These are phyloP conservation scores for Mastomys natalensis DNA, from an alignment of 2,113 vertebrate species.

Conservation along the genomic window DNA sequence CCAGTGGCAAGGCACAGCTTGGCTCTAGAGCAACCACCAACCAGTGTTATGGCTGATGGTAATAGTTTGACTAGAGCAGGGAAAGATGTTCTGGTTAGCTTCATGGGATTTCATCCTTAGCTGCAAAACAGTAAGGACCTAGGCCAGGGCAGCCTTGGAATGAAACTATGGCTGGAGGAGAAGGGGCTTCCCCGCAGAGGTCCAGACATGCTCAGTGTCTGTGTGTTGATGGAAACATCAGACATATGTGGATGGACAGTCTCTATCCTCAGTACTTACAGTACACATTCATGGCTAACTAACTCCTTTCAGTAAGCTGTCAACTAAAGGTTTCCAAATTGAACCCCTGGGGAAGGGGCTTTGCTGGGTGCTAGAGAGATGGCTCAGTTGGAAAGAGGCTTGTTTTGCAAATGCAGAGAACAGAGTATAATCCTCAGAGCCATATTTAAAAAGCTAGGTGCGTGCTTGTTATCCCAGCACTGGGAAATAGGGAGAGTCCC, in stretches of 20 bases:
- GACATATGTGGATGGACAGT: accelerated
- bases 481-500: background rate
- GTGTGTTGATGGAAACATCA: accelerated
- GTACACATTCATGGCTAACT: background rate
- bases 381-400: background rate
- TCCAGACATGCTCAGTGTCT: background rate
- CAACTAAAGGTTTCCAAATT: background rate
- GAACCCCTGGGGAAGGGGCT: accelerated
- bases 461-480: background rate
- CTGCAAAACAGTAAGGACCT: background rate
- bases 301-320: background rate
- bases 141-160: background rate
- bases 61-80: background rate
- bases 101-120: background rate
- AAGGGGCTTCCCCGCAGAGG: too few relatives aligned
- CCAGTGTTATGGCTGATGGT: too few relatives aligned
- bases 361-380: background rate
- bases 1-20: accelerated
- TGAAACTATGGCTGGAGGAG: accelerated
- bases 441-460: background rate
- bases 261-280: background rate
- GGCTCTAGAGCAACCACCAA: background rate
- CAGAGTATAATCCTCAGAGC: background rate
- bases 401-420: background rate
- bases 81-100: background rate